These are phyloP conservation scores for Trissolcus japonicus DNA, from an alignment of 2,888 invertebrate species.

Conservation along the genomic window DNA sequence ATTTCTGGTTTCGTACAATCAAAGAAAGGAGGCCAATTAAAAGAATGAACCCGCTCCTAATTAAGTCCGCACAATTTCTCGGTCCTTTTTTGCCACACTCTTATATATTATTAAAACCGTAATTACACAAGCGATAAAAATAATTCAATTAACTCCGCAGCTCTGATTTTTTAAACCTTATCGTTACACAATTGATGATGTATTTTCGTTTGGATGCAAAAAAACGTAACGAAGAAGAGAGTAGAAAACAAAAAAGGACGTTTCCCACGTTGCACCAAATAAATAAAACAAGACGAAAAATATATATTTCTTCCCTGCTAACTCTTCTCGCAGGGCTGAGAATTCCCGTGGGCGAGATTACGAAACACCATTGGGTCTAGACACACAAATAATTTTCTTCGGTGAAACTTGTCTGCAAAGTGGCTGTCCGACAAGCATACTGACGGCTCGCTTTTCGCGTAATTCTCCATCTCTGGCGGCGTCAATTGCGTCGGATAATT, in stretches of 20 bases:
- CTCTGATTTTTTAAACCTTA: no score
- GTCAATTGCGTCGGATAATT: slow-evolving; percentile 64
- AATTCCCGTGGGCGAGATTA: slow-evolving; percentile 23
- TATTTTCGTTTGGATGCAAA: no score
- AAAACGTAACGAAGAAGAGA: no score
- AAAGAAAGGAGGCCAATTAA: slow-evolving; percentile 6
- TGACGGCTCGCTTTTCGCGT: slow-evolving; percentile 38
- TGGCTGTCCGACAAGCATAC: slow-evolving; percentile 41
- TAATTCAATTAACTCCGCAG: no score
- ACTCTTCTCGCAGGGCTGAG: slow-evolving; percentile 1
- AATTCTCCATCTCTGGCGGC: slow-evolving; percentile 36
- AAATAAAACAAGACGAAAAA: not conserved
- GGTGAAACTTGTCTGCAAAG: slow-evolving; percentile 41
- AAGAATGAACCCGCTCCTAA: not conserved
- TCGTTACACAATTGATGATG: no score
- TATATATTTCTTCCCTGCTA: not conserved
- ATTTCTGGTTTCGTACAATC: slow-evolving; percentile 11
- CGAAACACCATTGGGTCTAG: slow-evolving; percentile 23
- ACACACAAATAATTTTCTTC: slow-evolving; percentile 26
- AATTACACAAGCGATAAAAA: not conserved
- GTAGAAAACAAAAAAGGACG: no score
- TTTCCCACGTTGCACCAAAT: no score
- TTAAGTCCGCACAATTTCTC: not conserved
- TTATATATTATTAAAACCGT: not conserved
- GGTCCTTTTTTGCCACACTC: not conserved